Base-by-base conservation (phyloP, 2,888 invertebrate species). In the Fissipunctia ypsillon region DNA sequence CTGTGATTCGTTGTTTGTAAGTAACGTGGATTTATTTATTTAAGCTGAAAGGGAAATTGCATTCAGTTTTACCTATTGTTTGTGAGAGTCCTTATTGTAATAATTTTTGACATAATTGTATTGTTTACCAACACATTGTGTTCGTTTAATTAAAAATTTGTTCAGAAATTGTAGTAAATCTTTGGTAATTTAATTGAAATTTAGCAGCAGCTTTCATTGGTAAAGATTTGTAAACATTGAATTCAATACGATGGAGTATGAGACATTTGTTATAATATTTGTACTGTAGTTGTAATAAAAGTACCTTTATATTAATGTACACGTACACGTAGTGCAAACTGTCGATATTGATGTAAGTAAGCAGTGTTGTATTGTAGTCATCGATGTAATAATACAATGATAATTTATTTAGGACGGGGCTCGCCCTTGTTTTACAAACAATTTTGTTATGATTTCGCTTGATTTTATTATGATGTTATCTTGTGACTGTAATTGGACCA, bases 1-100 rank as follows among this genome's bases (percentile, higher is more conserved):
- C 95, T 96, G 96, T 96, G 96, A 96, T 96, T 95, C 90, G 93
- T 93, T 94, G 92, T 90, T 90, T 91, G 88, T 95, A 94, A 94
- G 94, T 90, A 83, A 87, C 78, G 84, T 88, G 89, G 89, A 91
- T 90, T 93, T 90, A 91, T 93, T 94, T 93, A 93, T 92, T 92
- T 91, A 88, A 89, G 86, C 87, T 87, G 83, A 88, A 82, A 83
- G 84, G 85, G 85, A 88, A 87, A 78, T 81, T 86, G 80, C 79
- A 79, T 81, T 75, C 86, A 81, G 79, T 69, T 74, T 73, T 73
- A 76, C 67, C 76, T 74, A 78, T 84, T 80, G 86, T 89, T 87
- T 86, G 84, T 87, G 80, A 84, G 83, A 84, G 84, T 84, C 78
- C 81, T 86, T 76, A 83, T 76, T 82, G 69, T 75, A 73, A 80